Percentiles rank a stretch among this genome's conserved stretches.
phyloP scores from a whole-genome alignment of 2,797 vertebrate species.

The Myotis planiceps region DNA sequence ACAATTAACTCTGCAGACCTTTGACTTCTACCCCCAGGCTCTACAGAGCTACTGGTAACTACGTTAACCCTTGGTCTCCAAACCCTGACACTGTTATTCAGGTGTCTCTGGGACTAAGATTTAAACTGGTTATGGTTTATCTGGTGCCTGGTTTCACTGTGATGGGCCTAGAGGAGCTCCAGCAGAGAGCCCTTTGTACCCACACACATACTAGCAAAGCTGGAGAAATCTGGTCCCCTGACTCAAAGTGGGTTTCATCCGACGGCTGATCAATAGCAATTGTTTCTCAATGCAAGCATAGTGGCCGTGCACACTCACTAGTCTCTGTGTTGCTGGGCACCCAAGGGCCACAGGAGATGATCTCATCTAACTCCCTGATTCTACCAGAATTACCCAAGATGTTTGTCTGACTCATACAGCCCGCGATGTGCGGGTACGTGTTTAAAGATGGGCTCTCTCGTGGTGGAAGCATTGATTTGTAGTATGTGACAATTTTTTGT shows the following conservation, averaged over 20 bases:
- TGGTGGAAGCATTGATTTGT: not conserved
- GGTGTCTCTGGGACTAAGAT: not conserved
- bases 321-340: not conserved
- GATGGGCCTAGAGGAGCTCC: not conserved
- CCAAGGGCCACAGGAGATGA: not conserved
- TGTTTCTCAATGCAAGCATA: not conserved
- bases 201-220: not conserved
- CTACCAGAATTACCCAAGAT: not conserved
- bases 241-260: not conserved
- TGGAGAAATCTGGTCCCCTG: not conserved
- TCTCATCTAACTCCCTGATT: not conserved
- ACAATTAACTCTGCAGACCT: not conserved
- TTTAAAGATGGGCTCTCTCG: not conserved
- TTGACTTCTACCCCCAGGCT: not conserved
- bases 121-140: not conserved
- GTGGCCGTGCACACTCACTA: not conserved
- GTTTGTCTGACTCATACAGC: not conserved
- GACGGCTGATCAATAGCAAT: not conserved
- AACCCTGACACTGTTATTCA: not conserved
- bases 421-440: not conserved
- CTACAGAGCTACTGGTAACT: not conserved
- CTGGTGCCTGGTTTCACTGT: not conserved
- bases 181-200: not conserved
- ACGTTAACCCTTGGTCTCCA: conserved; percentile 19
- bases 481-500: not conserved